These are phyloP conservation scores for Helicoverpa zea DNA, from an alignment of 1,140 invertebrate genomes.

Conservation along the genomic window DNA sequence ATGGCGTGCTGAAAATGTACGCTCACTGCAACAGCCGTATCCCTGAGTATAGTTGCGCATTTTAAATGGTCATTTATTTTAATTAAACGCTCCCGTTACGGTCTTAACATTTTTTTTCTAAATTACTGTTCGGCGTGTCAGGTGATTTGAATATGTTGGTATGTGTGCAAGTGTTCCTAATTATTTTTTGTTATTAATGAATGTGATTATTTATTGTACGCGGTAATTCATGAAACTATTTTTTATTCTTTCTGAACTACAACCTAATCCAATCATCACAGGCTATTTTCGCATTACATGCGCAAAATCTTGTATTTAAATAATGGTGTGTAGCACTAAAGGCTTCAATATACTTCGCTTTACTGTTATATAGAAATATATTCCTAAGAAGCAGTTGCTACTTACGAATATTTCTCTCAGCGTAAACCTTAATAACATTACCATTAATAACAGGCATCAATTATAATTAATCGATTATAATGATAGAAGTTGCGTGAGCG, in stretches of 20 bases:
- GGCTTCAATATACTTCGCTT: too few species aligned
- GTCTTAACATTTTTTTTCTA: neutral
- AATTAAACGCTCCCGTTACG: neutral
- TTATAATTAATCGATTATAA: slow-evolving; percentile 12
- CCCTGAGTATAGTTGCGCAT: neutral
- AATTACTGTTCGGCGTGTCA: too few species aligned
- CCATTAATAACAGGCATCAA: slow-evolving; percentile 9
- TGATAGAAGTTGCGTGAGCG: slow-evolving; percentile 5
- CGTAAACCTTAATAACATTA: neutral
- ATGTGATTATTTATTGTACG: too few species aligned
- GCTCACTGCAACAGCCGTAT: neutral
- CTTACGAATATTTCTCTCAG: neutral
- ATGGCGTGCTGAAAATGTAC: neutral
- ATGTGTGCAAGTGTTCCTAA: too few species aligned
- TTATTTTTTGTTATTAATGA: too few species aligned
- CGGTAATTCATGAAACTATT: too few species aligned
- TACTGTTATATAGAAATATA: too few species aligned
- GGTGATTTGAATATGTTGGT: too few species aligned
- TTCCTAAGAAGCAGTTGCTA: too few species aligned
- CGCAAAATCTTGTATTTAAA: neutral
- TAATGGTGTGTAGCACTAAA: too few species aligned
- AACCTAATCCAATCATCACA: too few species aligned
- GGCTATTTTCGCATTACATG: neutral
- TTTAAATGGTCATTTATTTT: neutral
- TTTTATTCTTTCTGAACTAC: too few species aligned